Base-by-base conservation (phyloP, 1,140 invertebrate species). In the Trachymyrmex cornetzi region DNA sequence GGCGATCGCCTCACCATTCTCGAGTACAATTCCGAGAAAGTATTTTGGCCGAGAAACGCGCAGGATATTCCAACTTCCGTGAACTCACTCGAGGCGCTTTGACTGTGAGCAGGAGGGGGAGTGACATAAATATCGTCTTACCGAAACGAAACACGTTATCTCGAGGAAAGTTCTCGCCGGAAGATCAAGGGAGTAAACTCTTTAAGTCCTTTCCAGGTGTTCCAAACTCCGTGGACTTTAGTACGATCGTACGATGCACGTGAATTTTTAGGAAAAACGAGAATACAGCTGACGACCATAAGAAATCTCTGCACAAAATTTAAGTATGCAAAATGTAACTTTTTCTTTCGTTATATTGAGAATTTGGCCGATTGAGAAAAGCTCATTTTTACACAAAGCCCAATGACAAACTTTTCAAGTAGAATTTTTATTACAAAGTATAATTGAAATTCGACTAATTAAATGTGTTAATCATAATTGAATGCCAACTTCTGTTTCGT, bases 51-150 rank as follows among this genome's bases (percentile, higher is more conserved):
- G 53, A 79, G 74, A 79, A 79, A 85, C 64, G 85, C 75, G 57
- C 53, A 64, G 85, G 79, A 74, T 85, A 75, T 77, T 88, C 67
- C 63, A 87, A 63, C 85, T 82, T 82, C 79, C 55, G 80, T 22
- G 27, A 75, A 84, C 80, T 84, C 80, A 82, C 80, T 82, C 67
- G 79, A 59, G 79, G 79, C 66, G 80, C 80, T 61, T 82, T 61
- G 80, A 84, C 69, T 75, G 80, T 19, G 14, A 61, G 48, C 48
- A 67, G 86, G 71, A 11, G 63, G 71, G 55, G 44, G 81, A 75
- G 63, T 57, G 75, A 88, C 86, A 88, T 88, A 86, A 89, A 89
- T 87, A 88, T 85, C 86, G 66, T 44, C 79, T 77, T 85, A 87
- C 80, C 80, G 80, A 87, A 87, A 80, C 85, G 69, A 87, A 85